These are phyloP conservation scores for Myotis vivesi DNA, from an alignment of 2,797 vertebrate species.

Conservation along the genomic window DNA sequence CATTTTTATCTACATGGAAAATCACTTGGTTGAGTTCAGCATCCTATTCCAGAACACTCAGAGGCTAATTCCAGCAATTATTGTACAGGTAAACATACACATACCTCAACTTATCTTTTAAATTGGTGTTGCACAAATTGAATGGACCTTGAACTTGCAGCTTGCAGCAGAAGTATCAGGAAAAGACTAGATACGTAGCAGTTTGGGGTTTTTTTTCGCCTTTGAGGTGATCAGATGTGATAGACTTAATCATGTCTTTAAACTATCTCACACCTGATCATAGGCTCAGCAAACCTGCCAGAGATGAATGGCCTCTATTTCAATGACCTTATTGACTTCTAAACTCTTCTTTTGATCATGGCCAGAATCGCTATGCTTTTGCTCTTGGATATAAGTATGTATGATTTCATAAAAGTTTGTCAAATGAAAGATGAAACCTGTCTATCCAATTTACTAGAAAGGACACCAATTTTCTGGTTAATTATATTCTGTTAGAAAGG, in stretches of 20 bases:
- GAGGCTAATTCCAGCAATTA: neutral
- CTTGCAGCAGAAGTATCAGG: neutral
- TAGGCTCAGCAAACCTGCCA: neutral
- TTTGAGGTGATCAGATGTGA: constrained; percentile 26
- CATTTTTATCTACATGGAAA: neutral
- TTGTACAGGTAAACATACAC: neutral
- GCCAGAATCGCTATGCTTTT: neutral
- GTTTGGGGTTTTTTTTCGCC: neutral
- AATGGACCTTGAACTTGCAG: neutral
- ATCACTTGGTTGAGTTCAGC: neutral
- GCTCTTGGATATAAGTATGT: neutral
- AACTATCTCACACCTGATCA: neutral
- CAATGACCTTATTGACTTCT: neutral
- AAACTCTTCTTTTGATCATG: neutral
- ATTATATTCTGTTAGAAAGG: neutral
- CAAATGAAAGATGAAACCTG: neutral
- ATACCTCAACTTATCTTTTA: neutral
- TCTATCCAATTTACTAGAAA: neutral
- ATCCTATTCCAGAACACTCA: neutral
- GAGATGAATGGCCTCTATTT: neutral
- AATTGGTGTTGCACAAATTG: neutral
- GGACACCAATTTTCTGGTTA: neutral
- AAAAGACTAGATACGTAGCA: neutral
- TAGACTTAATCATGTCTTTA: neutral
- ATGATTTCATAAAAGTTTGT: neutral